Percentiles rank a stretch among this genome's conserved stretches.
These are phyloP conservation scores for Aphidoletes aphidimyza DNA, from an alignment of 2,888 invertebrate genomes.

Conservation along the genomic window DNA sequence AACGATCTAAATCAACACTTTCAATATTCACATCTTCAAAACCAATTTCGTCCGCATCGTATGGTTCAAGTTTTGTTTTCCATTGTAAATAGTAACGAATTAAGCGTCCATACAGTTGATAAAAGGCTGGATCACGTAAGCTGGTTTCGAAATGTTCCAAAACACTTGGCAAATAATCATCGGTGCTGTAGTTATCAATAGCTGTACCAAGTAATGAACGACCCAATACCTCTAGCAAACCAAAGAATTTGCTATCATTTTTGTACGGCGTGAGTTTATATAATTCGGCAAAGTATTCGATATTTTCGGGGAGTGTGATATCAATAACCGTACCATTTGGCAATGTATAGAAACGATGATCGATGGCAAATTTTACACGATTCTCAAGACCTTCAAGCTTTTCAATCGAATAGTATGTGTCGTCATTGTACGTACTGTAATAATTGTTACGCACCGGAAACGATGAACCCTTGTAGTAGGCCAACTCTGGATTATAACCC, in stretches of 20 bases:
- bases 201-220: slow-evolving; percentile 70
- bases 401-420: slow-evolving; percentile 62
- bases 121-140: slow-evolving; percentile 79
- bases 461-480: slow-evolving; percentile 73
- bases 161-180: slow-evolving; percentile 64
- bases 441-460: slow-evolving; percentile 74
- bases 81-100: slow-evolving; percentile 69
- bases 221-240: slow-evolving; percentile 67
- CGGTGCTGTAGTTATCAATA: slow-evolving; percentile 61
- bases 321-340: slow-evolving; percentile 64
- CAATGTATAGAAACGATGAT: slow-evolving; percentile 68
- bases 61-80: slow-evolving; percentile 69
- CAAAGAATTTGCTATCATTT: slow-evolving; percentile 68
- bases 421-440: slow-evolving; percentile 66
- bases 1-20: slow-evolving; percentile 72
- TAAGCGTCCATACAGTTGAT: slow-evolving; percentile 74
- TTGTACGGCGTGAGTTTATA: slow-evolving; percentile 69
- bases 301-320: slow-evolving; percentile 64
- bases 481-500: slow-evolving; percentile 74
- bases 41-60: slow-evolving; percentile 71
- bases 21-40: slow-evolving; percentile 75
- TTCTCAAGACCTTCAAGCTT: slow-evolving; percentile 69
- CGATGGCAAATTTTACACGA: slow-evolving; percentile 72
- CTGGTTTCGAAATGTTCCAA: slow-evolving; percentile 75
- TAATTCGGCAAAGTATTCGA: slow-evolving; percentile 69